A percentile compares a stretch with the other conserved stretches of the same genome.
phyloP scores from a whole-genome alignment of 2,797 vertebrate genomes.

The Oceanodroma leucorhoa region DNA sequence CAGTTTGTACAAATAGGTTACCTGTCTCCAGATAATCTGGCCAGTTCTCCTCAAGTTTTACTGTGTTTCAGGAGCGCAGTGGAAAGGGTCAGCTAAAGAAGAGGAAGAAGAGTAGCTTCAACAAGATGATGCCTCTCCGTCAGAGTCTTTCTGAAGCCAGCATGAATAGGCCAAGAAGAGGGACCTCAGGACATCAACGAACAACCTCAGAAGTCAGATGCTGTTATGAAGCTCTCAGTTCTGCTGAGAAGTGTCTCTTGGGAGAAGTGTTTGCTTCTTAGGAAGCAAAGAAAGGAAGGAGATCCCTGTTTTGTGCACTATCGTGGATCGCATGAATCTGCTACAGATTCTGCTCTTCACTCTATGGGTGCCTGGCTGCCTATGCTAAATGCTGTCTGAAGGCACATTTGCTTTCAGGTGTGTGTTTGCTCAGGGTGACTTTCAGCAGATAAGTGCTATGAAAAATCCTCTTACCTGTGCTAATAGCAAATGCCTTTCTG shows the following conservation, averaged over 20 bases:
- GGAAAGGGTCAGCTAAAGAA: not conserved
- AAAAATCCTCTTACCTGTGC: constrained; percentile 34
- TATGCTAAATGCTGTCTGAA: not conserved
- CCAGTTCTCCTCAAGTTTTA: not conserved
- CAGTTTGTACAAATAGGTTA: not conserved
- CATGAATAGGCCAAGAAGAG: not conserved
- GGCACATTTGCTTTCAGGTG: not conserved
- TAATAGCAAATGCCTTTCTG: not conserved
- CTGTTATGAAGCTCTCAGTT: not conserved
- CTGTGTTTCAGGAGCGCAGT: not conserved
- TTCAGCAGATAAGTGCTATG: constrained; percentile 31
- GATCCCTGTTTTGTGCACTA: not conserved
- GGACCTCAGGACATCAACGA: not conserved
- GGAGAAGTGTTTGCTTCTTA: not conserved
- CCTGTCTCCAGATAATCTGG: not conserved
- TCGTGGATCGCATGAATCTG: fast-evolving
- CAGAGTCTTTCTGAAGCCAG: not conserved
- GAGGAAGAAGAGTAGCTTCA: not conserved
- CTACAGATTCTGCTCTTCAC: not conserved
- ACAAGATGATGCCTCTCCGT: not conserved
- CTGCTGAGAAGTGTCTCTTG: not conserved
- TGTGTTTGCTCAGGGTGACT: constrained; percentile 12
- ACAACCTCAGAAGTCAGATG: not conserved
- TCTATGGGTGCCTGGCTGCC: not conserved
- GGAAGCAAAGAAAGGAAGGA: not conserved